Evolutionary conservation across 2,113 vertebrate genomes (phyloP).

Genomic region (Irena cyanogastra): DNA sequence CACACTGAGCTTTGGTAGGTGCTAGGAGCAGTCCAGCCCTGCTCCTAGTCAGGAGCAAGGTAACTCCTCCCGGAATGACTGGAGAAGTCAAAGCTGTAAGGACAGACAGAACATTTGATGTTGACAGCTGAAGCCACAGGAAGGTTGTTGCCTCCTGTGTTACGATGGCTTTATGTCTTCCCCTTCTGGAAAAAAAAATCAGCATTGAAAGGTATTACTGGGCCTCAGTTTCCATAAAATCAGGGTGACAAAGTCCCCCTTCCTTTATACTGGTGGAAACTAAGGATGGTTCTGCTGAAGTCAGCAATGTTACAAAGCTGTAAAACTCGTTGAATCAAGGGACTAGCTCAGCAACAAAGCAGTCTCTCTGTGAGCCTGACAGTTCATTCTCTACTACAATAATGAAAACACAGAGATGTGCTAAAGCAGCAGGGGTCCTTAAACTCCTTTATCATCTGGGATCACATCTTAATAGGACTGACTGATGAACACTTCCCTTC

Average conservation of each 20-base stretch:
- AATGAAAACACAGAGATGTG: not conserved
- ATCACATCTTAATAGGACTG: constrained; percentile 14
- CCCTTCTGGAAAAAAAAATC: not conserved
- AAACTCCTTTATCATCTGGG: constrained; percentile 16
- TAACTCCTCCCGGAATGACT: not conserved
- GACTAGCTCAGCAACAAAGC: not conserved
- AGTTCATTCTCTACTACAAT: not conserved
- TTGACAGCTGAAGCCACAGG: not conserved
- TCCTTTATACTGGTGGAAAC: not conserved
- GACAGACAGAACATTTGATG: not conserved
- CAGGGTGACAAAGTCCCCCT: not conserved
- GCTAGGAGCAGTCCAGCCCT: not conserved
- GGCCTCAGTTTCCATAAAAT: not conserved
- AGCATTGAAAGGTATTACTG: not conserved
- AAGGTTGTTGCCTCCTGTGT: not conserved
- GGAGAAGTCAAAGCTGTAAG: constrained; percentile 1
- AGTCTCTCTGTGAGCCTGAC: not conserved
- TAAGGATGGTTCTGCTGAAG: not conserved
- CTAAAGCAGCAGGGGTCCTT: constrained; percentile 10
- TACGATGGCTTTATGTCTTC: not conserved
- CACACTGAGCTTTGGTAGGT: not conserved
- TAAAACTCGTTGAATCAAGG: not conserved
- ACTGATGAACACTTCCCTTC: constrained; percentile 25
- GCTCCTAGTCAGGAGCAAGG: not conserved
- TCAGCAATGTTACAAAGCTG: not conserved